These are phyloP conservation scores for Athene noctua DNA, from an alignment of 2,113 vertebrate species.

Conservation along the genomic window DNA sequence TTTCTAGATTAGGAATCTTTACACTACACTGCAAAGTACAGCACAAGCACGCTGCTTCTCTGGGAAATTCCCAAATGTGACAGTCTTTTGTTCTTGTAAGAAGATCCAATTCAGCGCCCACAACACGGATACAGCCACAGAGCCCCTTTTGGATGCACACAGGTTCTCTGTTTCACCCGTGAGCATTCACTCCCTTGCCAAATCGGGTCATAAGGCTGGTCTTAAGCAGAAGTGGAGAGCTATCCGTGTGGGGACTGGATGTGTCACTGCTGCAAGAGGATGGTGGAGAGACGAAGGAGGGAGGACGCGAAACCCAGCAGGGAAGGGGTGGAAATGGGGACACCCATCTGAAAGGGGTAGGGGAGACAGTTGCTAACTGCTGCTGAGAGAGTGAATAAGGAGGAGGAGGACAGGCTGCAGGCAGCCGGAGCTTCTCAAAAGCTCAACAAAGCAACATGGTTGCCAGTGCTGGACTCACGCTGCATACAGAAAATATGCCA, in stretches of 20 bases:
- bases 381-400: not conserved
- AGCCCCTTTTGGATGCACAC: accelerated
- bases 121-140: accelerated
- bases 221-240: not conserved
- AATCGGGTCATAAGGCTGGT: accelerated
- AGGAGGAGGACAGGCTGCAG: not conserved
- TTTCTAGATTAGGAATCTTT: not conserved
- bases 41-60: not conserved
- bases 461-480: accelerated
- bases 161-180: not conserved
- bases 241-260: too few relatives aligned
- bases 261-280: not conserved
- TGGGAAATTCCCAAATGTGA: not conserved
- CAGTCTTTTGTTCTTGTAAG: not conserved
- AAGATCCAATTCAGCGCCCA: not conserved
- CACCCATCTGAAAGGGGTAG: not conserved
- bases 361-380: not conserved
- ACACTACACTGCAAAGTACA: not conserved
- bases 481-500: not conserved
- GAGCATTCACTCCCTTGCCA: not conserved
- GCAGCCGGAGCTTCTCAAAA: not conserved
- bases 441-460: not conserved
- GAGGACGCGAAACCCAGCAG: accelerated
- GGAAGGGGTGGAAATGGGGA: not conserved
- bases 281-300: not conserved